These are phyloP conservation scores for Papilio glaucus DNA, from an alignment of 1,140 invertebrate genomes.

Conservation along the genomic window DNA sequence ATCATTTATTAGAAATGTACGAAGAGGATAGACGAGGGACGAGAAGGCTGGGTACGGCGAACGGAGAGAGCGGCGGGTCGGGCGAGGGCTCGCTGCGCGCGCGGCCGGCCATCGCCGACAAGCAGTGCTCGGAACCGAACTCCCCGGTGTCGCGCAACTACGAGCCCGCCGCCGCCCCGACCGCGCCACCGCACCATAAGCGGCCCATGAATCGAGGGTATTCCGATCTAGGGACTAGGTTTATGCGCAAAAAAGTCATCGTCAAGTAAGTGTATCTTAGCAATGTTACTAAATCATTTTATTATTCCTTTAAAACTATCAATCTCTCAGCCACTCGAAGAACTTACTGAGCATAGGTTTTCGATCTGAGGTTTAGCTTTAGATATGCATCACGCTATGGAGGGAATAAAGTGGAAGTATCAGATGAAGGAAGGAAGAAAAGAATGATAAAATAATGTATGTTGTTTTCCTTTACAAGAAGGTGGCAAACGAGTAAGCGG, in stretches of 20 bases:
- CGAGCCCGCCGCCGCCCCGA: conserved; percentile 59
- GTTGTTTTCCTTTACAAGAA: no score
- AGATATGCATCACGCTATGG: no score
- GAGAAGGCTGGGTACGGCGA: conserved; percentile 63
- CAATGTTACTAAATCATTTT: not conserved
- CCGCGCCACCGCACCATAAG: conserved; percentile 67
- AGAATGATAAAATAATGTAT: no score
- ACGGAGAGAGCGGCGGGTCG: conserved; percentile 56
- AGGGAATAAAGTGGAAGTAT: no score
- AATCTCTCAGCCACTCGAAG: no score
- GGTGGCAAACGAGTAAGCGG: no score
- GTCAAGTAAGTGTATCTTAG: conserved; percentile 81
- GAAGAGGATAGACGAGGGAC: conserved; percentile 93
- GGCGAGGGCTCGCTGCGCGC: conserved; percentile 51
- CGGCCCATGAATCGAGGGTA: conserved; percentile 89
- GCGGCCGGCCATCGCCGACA: conserved; percentile 88
- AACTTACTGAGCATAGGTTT: no score
- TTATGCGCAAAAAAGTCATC: conserved; percentile 92
- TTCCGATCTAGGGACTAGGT: conserved; percentile 91
- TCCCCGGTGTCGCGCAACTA: conserved; percentile 84
- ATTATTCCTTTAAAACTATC: no score
- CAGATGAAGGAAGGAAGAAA: no score
- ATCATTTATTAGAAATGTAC: conserved; percentile 96
- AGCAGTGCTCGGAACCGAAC: conserved; percentile 91
- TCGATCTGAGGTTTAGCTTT: no score